Conservation (phyloP, 2,797 vertebrate species). For the Gymnoscopelus braueri region DNA sequence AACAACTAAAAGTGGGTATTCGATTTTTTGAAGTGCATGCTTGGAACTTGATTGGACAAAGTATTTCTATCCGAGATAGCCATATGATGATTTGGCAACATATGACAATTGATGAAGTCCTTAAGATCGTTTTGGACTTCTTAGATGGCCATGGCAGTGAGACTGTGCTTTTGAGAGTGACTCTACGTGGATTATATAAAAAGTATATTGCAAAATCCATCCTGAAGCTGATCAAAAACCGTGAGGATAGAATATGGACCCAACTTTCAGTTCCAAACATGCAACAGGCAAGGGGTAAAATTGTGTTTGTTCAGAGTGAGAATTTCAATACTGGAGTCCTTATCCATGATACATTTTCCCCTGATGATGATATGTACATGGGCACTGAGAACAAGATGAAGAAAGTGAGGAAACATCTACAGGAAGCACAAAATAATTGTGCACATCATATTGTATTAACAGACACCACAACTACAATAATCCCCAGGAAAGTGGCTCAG, state of each 20-base stretch:
- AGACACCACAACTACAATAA: not conserved
- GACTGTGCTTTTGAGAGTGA: conserved; percentile 60
- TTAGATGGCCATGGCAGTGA: conserved; percentile 37
- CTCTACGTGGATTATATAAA: conserved; percentile 8
- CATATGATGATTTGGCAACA: conserved; percentile 26
- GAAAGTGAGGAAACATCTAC: not conserved
- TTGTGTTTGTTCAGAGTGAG: conserved; percentile 54
- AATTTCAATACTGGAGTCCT: conserved; percentile 11
- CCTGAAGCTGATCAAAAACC: conserved; percentile 2
- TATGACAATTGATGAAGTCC: conserved; percentile 29
- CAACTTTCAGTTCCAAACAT: conserved; percentile 31
- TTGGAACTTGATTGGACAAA: conserved; percentile 6
- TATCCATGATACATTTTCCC: conserved; percentile 27
- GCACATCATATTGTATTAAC: conserved; percentile 35
- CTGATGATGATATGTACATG: conserved; percentile 18
- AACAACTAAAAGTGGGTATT: conserved; percentile 63
- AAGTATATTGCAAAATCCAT: fast-evolving
- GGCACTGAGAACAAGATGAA: conserved; percentile 29
- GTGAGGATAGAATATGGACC: conserved; percentile 42
- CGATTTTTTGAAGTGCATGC: conserved; percentile 63
- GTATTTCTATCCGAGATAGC: conserved; percentile 36
- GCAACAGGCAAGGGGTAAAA: conserved; percentile 54
- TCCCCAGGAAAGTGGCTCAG: conserved; percentile 8
- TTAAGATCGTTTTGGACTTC: conserved; percentile 45
- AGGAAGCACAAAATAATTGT: conserved; percentile 33